Evolutionary conservation across 1,140 invertebrate genomes (phyloP), one percentile per base, ranked within the genome.

Genomic region (Aporrectodea caliginosa): DNA sequence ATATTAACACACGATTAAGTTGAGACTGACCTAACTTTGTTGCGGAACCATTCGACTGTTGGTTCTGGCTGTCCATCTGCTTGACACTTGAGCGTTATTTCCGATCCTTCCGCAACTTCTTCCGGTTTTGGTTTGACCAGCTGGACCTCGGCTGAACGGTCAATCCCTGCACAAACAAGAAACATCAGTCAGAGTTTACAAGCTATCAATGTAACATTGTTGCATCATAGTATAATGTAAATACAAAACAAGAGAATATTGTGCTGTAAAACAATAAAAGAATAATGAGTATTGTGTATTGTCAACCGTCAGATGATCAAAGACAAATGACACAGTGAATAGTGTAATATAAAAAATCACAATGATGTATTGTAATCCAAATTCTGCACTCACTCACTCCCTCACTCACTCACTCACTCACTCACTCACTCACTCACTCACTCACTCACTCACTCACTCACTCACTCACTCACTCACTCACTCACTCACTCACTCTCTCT

Each of bases 41-140:
- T 93, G 76, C 92, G 91, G 88, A 92, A 93, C 93, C 93, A 94
- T 84, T 93, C 91, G 83, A 92, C 91, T 81, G 90, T 88, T 70
- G 93, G 91, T 78, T 93, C 92, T 30, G 92, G 92, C 81, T 91
- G 92, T 30, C 93, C 93, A 58, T 93, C 92, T 75, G 92, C 91
- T 82, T 92, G 91, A 88, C 93, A 94, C 81, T 91, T 91, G 35
- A 94, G 89, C 73, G 91, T 89, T 74, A 94, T 88, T 82, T 93
- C 91, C 75, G 84, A 88, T 77, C 91, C 92, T 78, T 87, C 84
- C 2, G 2, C 35, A 82, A 31, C 87, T 86, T 81, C 91, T 90
- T 1, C 91, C 91, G 81, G 90, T 88, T 82, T 92, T 90, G 72
- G 93, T 85, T 77, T 92, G 90, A 16, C 93, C 43, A 58, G 22